Percentiles rank a stretch among this genome's conserved stretches.
Conservation (phyloP, 2,888 invertebrate genomes). For the Cheilosia variabilis region DNA sequence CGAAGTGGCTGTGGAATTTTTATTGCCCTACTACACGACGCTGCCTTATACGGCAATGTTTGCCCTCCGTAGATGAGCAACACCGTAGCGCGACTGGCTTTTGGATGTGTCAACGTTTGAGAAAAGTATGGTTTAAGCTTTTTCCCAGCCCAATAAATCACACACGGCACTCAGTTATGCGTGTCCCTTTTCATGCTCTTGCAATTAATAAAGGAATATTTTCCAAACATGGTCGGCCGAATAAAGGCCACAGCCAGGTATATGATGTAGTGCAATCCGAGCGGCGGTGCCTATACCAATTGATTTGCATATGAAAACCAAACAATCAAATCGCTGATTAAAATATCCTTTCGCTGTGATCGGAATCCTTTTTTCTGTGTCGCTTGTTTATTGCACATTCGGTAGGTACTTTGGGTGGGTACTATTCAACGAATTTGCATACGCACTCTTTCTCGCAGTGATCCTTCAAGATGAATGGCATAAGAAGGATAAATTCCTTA, state of each 20-base stretch:
- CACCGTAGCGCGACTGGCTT: background rate
- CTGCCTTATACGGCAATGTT: constrained; percentile 35
- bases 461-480: constrained; percentile 54
- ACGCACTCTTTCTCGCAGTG: constrained; percentile 36
- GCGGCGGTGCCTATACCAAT: background rate
- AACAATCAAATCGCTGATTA: constrained; percentile 73
- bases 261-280: constrained; percentile 5
- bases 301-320: constrained; percentile 73
- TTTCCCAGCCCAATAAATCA: constrained; percentile 73
- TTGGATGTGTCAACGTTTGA: constrained; percentile 8
- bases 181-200: constrained; percentile 45
- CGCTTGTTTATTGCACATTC: constrained; percentile 64
- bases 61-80: constrained; percentile 4
- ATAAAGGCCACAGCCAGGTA: constrained; percentile 36
- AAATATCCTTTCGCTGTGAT: constrained; percentile 60
- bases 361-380: background rate
- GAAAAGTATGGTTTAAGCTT: constrained; percentile 15
- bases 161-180: background rate
- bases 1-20: constrained; percentile 24
- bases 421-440: constrained; percentile 55
- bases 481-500: constrained; percentile 51
- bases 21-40: background rate
- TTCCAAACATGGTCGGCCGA: constrained; percentile 37
- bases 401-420: background rate
- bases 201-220: constrained; percentile 62